phyloP scores from a whole-genome alignment of 2,113 vertebrate genomes.

The Lutjanus erythropterus region DNA sequence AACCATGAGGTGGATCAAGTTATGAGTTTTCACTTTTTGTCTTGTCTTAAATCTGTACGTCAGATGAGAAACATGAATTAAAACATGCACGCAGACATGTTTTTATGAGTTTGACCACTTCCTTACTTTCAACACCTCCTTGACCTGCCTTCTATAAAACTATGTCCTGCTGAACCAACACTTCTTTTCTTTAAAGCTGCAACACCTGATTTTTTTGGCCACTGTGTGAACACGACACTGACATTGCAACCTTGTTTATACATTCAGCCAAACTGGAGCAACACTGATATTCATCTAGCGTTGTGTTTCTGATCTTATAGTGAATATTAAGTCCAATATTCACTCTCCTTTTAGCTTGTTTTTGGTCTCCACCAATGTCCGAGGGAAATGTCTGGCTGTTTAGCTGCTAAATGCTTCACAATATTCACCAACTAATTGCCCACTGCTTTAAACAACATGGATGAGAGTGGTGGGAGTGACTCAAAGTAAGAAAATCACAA shows the following conservation, averaged over 20 bases:
- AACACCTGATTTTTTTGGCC: neutral
- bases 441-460: neutral
- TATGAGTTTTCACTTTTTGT: slow-evolving; percentile 42
- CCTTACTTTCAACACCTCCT: neutral
- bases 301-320: neutral
- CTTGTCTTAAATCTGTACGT: neutral
- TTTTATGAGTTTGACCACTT: neutral
- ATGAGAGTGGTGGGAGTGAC: neutral
- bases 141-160: neutral
- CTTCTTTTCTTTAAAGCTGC: neutral
- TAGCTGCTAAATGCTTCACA: neutral
- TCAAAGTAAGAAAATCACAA: slow-evolving; percentile 3
- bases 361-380: neutral
- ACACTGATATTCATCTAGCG: neutral
- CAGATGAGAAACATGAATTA: slow-evolving; percentile 5
- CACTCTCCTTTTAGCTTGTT: neutral
- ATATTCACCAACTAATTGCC: neutral
- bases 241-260: neutral
- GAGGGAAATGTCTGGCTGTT: neutral
- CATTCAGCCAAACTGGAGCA: neutral
- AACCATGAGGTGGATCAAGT: slow-evolving; percentile 36
- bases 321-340: neutral
- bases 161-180: neutral
- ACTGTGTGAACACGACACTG: neutral
- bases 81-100: neutral